Percentiles rank a stretch among this genome's conserved stretches.
phyloP scores from a whole-genome alignment of 2,797 vertebrate genomes.

The Acrossocheilus fasciatus region DNA sequence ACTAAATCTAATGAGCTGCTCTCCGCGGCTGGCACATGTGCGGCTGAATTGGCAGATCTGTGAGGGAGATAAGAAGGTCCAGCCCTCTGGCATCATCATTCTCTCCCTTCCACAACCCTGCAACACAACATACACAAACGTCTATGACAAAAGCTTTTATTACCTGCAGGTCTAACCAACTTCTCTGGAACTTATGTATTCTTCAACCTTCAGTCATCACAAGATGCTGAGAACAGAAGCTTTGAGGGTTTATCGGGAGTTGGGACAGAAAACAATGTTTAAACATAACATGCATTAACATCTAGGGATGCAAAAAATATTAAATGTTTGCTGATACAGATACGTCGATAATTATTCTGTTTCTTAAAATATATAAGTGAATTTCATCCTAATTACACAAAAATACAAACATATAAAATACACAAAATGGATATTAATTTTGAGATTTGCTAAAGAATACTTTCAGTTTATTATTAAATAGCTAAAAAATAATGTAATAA shows the following conservation, averaged over 20 bases:
- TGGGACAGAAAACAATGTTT: background rate
- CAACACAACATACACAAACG: conserved; percentile 25
- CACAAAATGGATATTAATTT: background rate
- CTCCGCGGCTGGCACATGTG: conserved; percentile 48
- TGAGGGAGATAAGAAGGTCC: conserved; percentile 51
- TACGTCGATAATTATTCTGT: background rate
- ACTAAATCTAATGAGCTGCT: conserved; percentile 62
- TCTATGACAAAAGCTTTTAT: conserved; percentile 45
- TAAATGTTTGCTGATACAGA: background rate
- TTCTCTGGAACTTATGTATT: background rate
- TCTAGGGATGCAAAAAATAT: background rate
- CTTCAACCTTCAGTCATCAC: background rate
- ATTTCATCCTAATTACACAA: background rate
- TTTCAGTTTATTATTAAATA: background rate
- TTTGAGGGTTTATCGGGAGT: background rate
- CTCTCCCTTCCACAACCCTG: conserved; percentile 15
- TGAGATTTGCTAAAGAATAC: background rate
- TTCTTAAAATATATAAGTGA: background rate
- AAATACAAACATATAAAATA: background rate
- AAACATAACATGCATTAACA: background rate
- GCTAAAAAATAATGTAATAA: background rate
- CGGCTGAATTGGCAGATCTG: conserved; percentile 63
- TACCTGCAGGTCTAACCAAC: background rate
- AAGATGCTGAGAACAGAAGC: background rate
- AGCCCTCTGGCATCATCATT: conserved; percentile 9